A percentile compares a stretch with the other conserved stretches of the same genome.
These are phyloP conservation scores for Drosophila santomea DNA, from an alignment of 1,140 invertebrate species.

Conservation along the genomic window DNA sequence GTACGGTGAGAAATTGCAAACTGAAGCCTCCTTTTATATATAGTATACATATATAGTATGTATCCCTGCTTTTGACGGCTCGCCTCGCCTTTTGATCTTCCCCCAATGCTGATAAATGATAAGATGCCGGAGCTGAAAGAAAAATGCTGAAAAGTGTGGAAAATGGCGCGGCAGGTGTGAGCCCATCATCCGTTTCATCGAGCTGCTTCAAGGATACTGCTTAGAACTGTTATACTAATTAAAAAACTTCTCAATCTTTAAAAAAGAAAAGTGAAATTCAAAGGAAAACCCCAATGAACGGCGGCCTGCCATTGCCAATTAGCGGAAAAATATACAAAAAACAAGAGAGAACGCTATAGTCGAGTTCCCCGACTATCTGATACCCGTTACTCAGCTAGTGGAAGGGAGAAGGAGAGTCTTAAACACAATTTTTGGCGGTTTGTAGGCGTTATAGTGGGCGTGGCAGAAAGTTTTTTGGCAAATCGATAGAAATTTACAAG, in stretches of 20 bases:
- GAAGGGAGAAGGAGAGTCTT: too few species aligned
- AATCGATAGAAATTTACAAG: too few species aligned
- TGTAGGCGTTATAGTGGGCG: too few species aligned
- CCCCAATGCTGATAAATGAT: slow-evolving; percentile 72
- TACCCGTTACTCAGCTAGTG: too few species aligned
- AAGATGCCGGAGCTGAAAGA: slow-evolving; percentile 49
- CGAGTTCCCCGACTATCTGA: too few species aligned
- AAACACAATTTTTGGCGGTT: too few species aligned
- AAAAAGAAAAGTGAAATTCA: slow-evolving; percentile 18
- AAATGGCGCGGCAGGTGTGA: slow-evolving; percentile 72
- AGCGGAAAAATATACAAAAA: slow-evolving; percentile 22
- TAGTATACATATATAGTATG: neutral
- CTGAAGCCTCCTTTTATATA: neutral
- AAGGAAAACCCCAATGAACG: slow-evolving; percentile 15
- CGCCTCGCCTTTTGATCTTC: slow-evolving; percentile 71
- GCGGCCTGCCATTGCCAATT: slow-evolving; percentile 40
- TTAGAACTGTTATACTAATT: slow-evolving; percentile 38
- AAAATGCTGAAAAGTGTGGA: slow-evolving; percentile 67
- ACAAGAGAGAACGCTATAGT: too few species aligned
- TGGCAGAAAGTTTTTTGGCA: too few species aligned
- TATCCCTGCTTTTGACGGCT: slow-evolving; percentile 62
- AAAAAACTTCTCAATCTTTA: slow-evolving; percentile 26
- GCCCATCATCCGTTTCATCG: slow-evolving; percentile 29
- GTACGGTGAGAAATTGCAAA: slow-evolving; percentile 17
- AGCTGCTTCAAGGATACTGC: slow-evolving; percentile 31